A percentile compares a stretch with the other conserved stretches of the same genome.
phyloP scores from a whole-genome alignment of 1,140 invertebrate genomes.

The Drosophila truncata region DNA sequence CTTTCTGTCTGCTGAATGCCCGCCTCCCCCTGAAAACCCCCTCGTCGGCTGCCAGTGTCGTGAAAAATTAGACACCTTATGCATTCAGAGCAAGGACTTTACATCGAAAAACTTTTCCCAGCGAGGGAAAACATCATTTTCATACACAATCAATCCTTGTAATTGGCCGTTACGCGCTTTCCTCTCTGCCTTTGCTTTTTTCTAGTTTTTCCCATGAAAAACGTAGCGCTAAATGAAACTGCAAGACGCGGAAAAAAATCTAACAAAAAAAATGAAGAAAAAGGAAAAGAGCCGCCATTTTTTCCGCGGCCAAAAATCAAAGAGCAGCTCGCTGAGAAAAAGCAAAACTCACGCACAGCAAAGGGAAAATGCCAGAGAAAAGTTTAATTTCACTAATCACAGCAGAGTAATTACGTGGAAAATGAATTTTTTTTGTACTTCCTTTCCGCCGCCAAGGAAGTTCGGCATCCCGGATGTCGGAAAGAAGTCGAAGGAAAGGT shows the following conservation, averaged over 20 bases:
- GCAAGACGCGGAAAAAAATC: conserved; percentile 19
- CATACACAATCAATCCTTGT: conserved; percentile 85
- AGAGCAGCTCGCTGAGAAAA: conserved; percentile 51
- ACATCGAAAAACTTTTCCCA: conserved; percentile 43
- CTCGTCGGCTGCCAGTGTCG: conserved; percentile 38
- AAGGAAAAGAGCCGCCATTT: conserved; percentile 62
- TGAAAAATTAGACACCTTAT: conserved; percentile 85
- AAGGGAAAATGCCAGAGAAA: conserved; percentile 79
- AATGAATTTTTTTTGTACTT: conserved; percentile 77
- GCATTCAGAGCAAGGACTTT: conserved; percentile 55
- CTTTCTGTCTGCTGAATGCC: conserved; percentile 22
- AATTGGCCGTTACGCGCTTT: conserved; percentile 83
- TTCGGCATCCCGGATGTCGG: conserved; percentile 20
- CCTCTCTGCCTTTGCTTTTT: conserved; percentile 46
- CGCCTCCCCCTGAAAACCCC: not conserved
- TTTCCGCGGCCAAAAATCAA: conserved; percentile 72
- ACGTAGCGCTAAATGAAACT: conserved; percentile 85
- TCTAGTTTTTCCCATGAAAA: conserved; percentile 84
- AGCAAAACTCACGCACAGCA: conserved; percentile 72
- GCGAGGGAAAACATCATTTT: conserved; percentile 73
- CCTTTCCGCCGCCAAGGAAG: conserved; percentile 32
- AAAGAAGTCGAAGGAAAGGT: conserved; percentile 57
- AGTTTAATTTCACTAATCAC: conserved; percentile 85
- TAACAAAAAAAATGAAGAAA: not conserved
- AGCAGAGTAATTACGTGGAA: conserved; percentile 85